Conservation (phyloP, 2,797 vertebrate species). For the Schizopygopsis pylzovi region DNA sequence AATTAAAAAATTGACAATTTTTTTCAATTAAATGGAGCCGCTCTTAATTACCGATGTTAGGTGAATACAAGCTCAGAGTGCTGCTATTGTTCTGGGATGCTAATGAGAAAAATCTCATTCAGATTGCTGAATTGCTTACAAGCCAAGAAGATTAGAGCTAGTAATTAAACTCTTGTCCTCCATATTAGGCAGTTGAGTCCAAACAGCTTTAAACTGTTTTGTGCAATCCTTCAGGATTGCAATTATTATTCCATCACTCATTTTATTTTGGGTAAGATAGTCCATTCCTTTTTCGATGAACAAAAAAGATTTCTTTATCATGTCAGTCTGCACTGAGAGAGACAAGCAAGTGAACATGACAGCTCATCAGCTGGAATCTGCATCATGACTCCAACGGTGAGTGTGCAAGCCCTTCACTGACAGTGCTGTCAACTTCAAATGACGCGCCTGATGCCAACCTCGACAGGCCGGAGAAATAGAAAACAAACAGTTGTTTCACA, state of each 20-base stretch:
- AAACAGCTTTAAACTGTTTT: slow-evolving; percentile 14
- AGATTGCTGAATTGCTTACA: slow-evolving; percentile 26
- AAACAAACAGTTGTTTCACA: slow-evolving; percentile 39
- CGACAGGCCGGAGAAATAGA: slow-evolving; percentile 30
- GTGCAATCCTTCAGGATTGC: neutral
- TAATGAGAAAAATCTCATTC: slow-evolving; percentile 33
- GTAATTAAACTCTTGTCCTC: slow-evolving; percentile 45
- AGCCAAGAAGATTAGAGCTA: slow-evolving; percentile 37
- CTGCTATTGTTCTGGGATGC: slow-evolving; percentile 39
- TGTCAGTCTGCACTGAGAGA: slow-evolving; percentile 30
- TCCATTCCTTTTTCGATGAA: neutral
- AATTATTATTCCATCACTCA: slow-evolving; percentile 4
- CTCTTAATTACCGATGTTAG: slow-evolving; percentile 35
- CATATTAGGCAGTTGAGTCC: slow-evolving; percentile 20
- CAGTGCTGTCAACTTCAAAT: slow-evolving; percentile 50
- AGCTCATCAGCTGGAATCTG: slow-evolving; percentile 54
- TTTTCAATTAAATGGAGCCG: slow-evolving; percentile 14
- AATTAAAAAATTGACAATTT: slow-evolving; percentile 8
- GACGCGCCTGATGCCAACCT: slow-evolving; percentile 28
- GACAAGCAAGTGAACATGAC: slow-evolving; percentile 38
- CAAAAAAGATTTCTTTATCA: slow-evolving; percentile 18
- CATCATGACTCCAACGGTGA: slow-evolving; percentile 29
- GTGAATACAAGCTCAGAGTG: slow-evolving; percentile 26
- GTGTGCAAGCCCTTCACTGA: slow-evolving; percentile 33
- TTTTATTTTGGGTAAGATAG: slow-evolving; percentile 17